Evolutionary conservation across 2,797 vertebrate species (phyloP), one percentile per base, ranked within the genome.

Genomic region (Hypotaenidia okinawae): DNA sequence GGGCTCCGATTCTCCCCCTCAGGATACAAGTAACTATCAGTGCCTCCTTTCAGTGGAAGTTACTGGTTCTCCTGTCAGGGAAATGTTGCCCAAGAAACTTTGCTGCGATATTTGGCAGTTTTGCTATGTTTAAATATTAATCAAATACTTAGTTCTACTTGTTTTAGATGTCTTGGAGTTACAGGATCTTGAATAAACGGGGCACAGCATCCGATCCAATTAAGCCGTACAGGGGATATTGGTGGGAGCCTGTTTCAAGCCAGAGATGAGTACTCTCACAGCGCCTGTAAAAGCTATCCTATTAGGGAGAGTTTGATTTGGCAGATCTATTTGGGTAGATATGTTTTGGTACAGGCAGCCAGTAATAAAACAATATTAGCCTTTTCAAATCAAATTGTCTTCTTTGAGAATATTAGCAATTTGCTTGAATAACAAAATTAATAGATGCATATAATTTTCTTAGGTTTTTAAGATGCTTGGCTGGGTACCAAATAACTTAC

Each of bases 111-210:
- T 92, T 59, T 89, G 54, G 67, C 88, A 94, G 49, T 89, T 96
- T 95, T 96, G 52, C 86, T 88, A 8, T 86, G 81, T 94, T 96
- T 94, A 94, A 94, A 92, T 95, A 93, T 95, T 94, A 81, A 97
- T 92, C 73, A 95, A 86, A 79, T 84, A 79, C 55, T 82, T 94
- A 94, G 84, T 92, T 95, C 67, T 94, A 47, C 78, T 91, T 85
- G 67, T 59, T 95, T 89, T 54, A 68, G 62, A 57, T 11, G 18
- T 68, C 82, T 93, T 43, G 18, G 52, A 49, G 85, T 87, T 77
- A 33, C 28, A 72, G 89, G 62, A 55, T 91, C 68, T 75, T 85
- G 75, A 62, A 69, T 62, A 25, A 51, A 19, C 4, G 9, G 14
- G 72, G 67, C 49, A 54, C 35, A 91, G 68, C 61, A 58, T 70